These are phyloP conservation scores for Holacanthus passer DNA, from an alignment of 2,113 vertebrate species.

Conservation along the genomic window DNA sequence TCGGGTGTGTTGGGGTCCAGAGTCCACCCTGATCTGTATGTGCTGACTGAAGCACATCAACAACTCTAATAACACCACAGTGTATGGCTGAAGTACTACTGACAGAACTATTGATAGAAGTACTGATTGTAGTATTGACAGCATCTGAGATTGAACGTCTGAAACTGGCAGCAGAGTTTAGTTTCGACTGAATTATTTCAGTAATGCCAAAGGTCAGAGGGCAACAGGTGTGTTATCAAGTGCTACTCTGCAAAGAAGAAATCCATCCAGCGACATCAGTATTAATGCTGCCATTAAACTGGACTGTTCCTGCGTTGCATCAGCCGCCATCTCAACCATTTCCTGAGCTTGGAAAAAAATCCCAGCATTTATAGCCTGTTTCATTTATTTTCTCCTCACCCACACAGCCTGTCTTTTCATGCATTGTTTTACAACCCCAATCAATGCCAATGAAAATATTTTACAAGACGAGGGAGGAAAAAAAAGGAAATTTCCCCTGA, in stretches of 20 bases:
- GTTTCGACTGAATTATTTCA: too few relatives aligned
- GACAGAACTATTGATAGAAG: too few relatives aligned
- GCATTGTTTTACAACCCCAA: constrained; percentile 29
- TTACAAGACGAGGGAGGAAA: neutral
- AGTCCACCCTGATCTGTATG: neutral
- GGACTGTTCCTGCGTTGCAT: neutral
- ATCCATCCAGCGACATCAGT: neutral
- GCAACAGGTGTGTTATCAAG: neutral
- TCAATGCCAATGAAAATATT: constrained; percentile 42
- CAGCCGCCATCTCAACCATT: constrained; percentile 11
- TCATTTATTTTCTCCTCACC: constrained; percentile 20
- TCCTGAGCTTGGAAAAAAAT: constrained; percentile 13
- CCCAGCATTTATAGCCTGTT: constrained; percentile 28
- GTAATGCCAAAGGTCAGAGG: neutral
- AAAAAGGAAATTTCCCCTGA: neutral
- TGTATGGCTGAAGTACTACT: neutral
- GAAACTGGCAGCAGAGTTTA: too few relatives aligned
- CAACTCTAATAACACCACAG: neutral
- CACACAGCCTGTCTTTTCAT: constrained; percentile 32
- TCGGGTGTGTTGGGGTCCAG: too few relatives aligned
- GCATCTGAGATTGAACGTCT: too few relatives aligned
- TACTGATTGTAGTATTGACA: neutral
- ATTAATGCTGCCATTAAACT: neutral
- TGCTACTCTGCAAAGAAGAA: neutral
- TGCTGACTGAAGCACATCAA: neutral